Percentiles rank a stretch among this genome's conserved stretches.
Conservation (phyloP, 2,113 vertebrate genomes). For the Callipepla squamata region DNA sequence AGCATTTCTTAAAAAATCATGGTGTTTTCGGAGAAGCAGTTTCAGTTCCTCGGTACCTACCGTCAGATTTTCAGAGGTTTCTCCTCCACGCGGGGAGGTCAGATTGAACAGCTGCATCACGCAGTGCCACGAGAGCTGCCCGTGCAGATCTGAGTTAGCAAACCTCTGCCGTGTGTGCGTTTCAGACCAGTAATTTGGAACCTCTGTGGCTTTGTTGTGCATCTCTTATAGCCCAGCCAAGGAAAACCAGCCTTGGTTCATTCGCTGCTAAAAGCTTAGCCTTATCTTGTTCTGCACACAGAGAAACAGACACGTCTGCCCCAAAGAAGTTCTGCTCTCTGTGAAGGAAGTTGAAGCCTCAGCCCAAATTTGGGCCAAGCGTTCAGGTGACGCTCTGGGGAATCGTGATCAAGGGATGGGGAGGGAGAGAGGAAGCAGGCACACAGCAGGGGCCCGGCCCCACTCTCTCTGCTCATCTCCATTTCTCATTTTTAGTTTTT, state of each 20-base stretch:
- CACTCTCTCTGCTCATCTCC: neutral
- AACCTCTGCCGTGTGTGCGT: rapidly evolving
- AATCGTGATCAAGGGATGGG: neutral
- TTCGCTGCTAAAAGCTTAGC: neutral
- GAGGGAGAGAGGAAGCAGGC: neutral
- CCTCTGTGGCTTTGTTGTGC: rapidly evolving
- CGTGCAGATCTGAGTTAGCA: neutral
- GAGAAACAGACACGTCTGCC: neutral
- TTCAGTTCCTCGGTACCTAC: neutral
- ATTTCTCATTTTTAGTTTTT: slow-evolving; percentile 62
- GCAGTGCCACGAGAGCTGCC: neutral
- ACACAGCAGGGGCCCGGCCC: too few relatives aligned
- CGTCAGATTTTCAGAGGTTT: neutral
- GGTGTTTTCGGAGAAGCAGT: neutral
- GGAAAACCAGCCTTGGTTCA: neutral
- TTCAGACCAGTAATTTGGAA: neutral
- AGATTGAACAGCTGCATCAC: neutral
- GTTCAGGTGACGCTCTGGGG: neutral
- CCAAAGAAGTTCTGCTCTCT: neutral
- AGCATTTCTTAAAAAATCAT: neutral
- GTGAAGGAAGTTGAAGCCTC: neutral
- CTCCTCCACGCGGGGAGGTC: neutral
- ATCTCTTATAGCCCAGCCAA: neutral
- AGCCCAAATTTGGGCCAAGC: neutral
- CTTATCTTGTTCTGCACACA: neutral